Evolutionary conservation across 2,797 vertebrate species (phyloP).

Genomic region (Cuculus canorus): DNA sequence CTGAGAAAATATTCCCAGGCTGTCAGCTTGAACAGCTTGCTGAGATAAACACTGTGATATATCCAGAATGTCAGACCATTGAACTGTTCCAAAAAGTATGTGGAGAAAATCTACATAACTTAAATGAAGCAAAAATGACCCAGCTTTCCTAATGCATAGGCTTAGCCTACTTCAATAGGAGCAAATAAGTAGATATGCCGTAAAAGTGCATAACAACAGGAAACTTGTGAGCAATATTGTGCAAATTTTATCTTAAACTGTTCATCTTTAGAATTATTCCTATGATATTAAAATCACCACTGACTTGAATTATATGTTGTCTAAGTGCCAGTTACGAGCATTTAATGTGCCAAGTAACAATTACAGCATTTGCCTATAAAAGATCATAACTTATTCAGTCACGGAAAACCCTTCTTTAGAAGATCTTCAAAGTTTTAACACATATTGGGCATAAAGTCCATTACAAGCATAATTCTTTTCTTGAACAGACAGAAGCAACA

Average conservation of each 20-base stretch:
- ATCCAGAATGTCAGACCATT: not conserved
- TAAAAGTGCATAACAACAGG: not conserved
- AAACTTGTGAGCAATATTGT: not conserved
- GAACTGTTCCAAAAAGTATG: not conserved
- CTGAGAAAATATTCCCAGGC: not conserved
- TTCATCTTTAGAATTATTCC: not conserved
- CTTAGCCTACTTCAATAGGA: not conserved
- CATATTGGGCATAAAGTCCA: not conserved
- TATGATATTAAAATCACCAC: conserved; percentile 20
- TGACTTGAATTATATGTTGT: conserved; percentile 26
- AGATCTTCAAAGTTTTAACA: conserved; percentile 22
- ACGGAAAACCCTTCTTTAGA: conserved; percentile 37
- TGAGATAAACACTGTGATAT: not conserved
- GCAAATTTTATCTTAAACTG: conserved; percentile 2
- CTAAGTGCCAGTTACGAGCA: conserved; percentile 38
- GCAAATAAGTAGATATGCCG: not conserved
- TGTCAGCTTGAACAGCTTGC: not conserved
- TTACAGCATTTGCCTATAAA: not conserved
- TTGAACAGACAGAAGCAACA: not conserved
- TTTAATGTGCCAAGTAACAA: conserved; percentile 25
- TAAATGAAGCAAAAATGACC: not conserved
- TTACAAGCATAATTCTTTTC: not conserved
- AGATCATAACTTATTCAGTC: not conserved
- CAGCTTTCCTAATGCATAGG: not conserved
- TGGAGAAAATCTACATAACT: not conserved